Evolutionary conservation across 2,797 vertebrate genomes (phyloP), one percentile per base, ranked within the genome.

Genomic region (Rostrhamus sociabilis): DNA sequence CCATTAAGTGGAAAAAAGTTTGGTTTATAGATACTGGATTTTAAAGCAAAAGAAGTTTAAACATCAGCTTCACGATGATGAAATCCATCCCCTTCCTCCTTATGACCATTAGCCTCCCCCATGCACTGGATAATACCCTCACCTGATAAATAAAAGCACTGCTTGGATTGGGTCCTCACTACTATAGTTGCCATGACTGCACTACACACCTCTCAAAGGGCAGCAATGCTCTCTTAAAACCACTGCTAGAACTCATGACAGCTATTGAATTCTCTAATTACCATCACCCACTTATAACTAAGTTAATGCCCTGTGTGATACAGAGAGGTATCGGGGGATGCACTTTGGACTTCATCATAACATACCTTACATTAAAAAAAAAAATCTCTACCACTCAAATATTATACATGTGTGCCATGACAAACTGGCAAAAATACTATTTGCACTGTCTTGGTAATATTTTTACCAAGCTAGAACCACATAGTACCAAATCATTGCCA

Each of bases 361-460:
- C 4, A 25, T 36, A 50, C 31, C 62, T 71, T 4, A 36, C 13
- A 73, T 6, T 27, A 52, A 64, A 58, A 64, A n/a, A 22, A 20
- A 21, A 21, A 13, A 47, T n/a, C 14, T 68, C 48, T 62, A 22
- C 36, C 42, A 31, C 27, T 76, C 32, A 62, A 89, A 77, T 20
- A 2, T 58, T 6, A 27, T 1, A 36, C 2, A 17, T 0, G 0
- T 73, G 29, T 19, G 14, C 8, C 55, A 52, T 43, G 52, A 64
- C 6, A 74, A 88, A 81, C 7, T 13, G 47, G 31, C 11, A 91
- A 59, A 69, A 89, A 27, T 10, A 60, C 23, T 36, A 11, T 62
- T 34, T 75, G 25, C 38, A 64, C 21, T 16, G 8, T 47, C 22
- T 71, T n/a, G 4, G 20, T 36, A 58, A 32, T 64, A 50, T 62